Evolutionary conservation across 2,113 vertebrate genomes (phyloP).

Genomic region (Poicephalus gulielmi): DNA sequence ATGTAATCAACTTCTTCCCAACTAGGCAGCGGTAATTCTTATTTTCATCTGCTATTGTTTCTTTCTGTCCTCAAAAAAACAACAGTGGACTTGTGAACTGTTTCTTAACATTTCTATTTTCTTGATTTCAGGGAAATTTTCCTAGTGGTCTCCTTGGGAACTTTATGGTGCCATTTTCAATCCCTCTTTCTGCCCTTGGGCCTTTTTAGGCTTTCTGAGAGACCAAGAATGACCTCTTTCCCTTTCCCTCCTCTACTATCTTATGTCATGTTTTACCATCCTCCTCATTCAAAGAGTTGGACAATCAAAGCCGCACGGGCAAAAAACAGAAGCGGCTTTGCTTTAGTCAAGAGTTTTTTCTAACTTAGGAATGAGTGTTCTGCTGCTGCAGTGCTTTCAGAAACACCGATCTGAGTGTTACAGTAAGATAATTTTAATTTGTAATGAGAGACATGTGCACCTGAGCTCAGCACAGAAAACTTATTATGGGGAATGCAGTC

Average conservation of each 20-base stretch:
- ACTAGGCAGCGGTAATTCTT: neutral
- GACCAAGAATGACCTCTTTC: neutral
- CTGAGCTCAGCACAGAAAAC: neutral
- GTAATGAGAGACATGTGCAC: neutral
- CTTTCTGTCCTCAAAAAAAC: neutral
- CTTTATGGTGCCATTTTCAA: neutral
- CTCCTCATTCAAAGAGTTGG: neutral
- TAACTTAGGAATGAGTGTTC: neutral
- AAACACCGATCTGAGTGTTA: neutral
- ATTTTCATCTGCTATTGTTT: neutral
- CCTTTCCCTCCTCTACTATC: neutral
- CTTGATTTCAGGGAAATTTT: conserved; percentile 4
- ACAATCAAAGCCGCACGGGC: neutral
- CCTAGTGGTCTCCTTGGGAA: neutral
- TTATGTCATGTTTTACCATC: neutral
- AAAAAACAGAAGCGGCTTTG: neutral
- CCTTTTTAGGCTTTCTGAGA: neutral
- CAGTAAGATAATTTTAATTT: neutral
- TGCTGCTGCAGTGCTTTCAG: neutral
- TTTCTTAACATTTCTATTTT: neutral
- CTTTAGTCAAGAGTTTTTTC: neutral
- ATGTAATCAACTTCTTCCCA: neutral
- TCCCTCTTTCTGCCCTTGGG: neutral
- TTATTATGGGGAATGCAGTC: neutral
- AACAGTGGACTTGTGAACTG: neutral